Percentiles rank a stretch among this genome's conserved stretches.
phyloP scores from a whole-genome alignment of 2,888 invertebrate species.

The Atrina japonica region DNA sequence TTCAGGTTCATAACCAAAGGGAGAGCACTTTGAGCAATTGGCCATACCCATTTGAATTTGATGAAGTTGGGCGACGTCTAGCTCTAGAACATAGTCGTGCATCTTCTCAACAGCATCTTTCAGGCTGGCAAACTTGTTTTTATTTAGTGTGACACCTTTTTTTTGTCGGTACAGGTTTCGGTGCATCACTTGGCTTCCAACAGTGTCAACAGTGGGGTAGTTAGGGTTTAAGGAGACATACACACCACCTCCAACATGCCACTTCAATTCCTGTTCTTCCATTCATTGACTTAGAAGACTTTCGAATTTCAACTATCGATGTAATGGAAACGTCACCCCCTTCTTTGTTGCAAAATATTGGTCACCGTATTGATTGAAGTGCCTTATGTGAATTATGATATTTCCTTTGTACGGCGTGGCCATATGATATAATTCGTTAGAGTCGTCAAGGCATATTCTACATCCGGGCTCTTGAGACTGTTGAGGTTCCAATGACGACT shows the following conservation, averaged over 20 bases:
- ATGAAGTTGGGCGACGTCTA: slow-evolving; percentile 17
- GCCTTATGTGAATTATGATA: slow-evolving; percentile 18
- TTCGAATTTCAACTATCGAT: slow-evolving; percentile 23
- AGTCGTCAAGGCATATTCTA: slow-evolving; percentile 11
- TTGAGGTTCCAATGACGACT: background rate
- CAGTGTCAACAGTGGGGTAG: slow-evolving; percentile 11
- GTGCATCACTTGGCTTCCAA: slow-evolving; percentile 14
- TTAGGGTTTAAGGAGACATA: slow-evolving; percentile 13
- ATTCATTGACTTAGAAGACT: background rate
- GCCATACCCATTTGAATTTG: slow-evolving; percentile 8
- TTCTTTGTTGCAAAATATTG: no score
- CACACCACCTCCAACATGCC: no score
- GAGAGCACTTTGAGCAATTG: slow-evolving; percentile 5
- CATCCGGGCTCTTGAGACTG: slow-evolving; percentile 7
- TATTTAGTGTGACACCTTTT: slow-evolving; percentile 19
- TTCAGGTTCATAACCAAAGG: slow-evolving; percentile 17
- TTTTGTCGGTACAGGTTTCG: slow-evolving; percentile 16
- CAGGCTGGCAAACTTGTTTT: slow-evolving; percentile 11
- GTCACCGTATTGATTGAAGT: slow-evolving; percentile 7
- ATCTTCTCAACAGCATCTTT: slow-evolving; percentile 1
- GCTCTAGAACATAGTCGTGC: slow-evolving; percentile 6
- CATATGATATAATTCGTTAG: slow-evolving; percentile 7
- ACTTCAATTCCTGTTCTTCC: no score
- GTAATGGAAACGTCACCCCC: slow-evolving; percentile 22
- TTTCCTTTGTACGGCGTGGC: slow-evolving; percentile 9